These are phyloP conservation scores for Aspidiotus rigidus DNA, from an alignment of 2,888 invertebrate genomes.

Conservation along the genomic window DNA sequence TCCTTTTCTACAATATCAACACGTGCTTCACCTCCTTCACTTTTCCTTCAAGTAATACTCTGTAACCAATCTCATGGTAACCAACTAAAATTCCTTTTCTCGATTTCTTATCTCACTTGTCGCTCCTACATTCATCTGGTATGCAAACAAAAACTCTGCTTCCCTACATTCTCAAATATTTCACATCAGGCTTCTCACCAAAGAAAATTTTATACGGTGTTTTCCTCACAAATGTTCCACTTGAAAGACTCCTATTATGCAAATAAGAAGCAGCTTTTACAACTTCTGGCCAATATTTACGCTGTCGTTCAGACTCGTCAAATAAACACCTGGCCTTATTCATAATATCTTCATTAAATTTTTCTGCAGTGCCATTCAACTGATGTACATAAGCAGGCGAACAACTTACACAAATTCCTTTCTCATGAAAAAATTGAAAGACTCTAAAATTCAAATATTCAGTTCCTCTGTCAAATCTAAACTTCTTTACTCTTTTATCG, in stretches of 20 bases:
- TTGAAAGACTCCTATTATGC: neutral
- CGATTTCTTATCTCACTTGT: too few species aligned
- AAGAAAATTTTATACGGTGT: neutral
- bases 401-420: neutral
- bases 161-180: neutral
- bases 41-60: neutral
- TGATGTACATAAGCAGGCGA: too few species aligned
- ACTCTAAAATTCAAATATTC: neutral
- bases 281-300: neutral
- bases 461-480: too few species aligned
- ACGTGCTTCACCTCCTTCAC: neutral
- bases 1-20: slow-evolving; percentile 31
- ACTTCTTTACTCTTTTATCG: too few species aligned
- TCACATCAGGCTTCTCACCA: neutral
- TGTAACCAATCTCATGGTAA: neutral
- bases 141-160: neutral
- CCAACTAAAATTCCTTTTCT: too few species aligned
- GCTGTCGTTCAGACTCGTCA: neutral
- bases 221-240: neutral
- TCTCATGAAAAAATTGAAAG: neutral
- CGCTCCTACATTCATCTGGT: slow-evolving; percentile 23
- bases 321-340: too few species aligned
- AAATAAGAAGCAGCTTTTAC: too few species aligned
- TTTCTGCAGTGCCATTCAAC: too few species aligned
- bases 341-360: neutral